Evolutionary conservation across 2,888 invertebrate genomes (phyloP).

Genomic region (Poecilobothrus nobilitatus): DNA sequence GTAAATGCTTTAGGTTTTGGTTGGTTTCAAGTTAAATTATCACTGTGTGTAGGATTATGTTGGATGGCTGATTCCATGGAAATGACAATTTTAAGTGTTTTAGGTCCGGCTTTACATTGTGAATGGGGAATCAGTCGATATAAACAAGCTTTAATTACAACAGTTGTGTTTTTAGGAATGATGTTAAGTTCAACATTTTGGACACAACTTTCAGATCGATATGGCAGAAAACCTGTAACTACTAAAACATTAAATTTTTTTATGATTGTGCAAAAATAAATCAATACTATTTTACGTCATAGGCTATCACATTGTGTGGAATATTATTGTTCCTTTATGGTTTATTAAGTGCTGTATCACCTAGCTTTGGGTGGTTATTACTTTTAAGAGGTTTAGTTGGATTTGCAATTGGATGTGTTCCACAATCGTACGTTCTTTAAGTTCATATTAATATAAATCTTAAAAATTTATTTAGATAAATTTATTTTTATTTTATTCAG

Average conservation of each 20-base stretch:
- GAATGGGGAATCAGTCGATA: constrained; percentile 83
- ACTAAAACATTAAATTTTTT: constrained; percentile 2
- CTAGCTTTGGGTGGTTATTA: constrained; percentile 84
- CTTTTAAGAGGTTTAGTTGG: constrained; percentile 87
- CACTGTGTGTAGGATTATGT: constrained; percentile 74
- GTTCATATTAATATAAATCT: neutral
- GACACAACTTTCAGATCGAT: constrained; percentile 89
- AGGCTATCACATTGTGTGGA: constrained; percentile 88
- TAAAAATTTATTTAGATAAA: neutral
- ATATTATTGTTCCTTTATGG: constrained; percentile 86
- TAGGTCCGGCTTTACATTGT: constrained; percentile 89
- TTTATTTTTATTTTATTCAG: constrained; percentile 47
- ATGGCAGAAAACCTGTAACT: constrained; percentile 76
- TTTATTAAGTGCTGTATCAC: constrained; percentile 78
- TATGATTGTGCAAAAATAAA: neutral
- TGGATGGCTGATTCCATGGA: constrained; percentile 99
- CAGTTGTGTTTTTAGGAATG: constrained; percentile 92
- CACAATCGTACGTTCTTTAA: constrained; percentile 76
- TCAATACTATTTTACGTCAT: constrained; percentile 30
- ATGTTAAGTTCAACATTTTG: constrained; percentile 94
- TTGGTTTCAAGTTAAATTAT: constrained; percentile 81
- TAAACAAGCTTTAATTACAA: constrained; percentile 87
- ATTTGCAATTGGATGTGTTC: constrained; percentile 93
- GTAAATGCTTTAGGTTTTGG: constrained; percentile 81
- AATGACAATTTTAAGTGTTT: constrained; percentile 90